Base-by-base conservation (phyloP, 1,140 invertebrate genomes). In the Neodiprion pinetum region DNA sequence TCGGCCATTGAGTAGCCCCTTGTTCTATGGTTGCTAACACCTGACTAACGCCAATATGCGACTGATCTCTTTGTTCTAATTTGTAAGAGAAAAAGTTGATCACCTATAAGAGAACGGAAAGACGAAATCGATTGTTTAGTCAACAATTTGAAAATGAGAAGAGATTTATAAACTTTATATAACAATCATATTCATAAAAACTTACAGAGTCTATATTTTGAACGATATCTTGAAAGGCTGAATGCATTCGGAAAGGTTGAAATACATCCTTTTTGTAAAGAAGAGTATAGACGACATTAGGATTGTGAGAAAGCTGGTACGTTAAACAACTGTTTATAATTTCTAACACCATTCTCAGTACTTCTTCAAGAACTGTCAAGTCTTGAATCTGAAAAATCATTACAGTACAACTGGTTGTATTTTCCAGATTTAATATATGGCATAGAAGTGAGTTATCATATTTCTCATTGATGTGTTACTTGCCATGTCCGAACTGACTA, bases 201-300 rank as follows among this genome's bases (percentile, higher is more conserved):
- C 86, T 90, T 86, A 99, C 96, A 86, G 96, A 95, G 83, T 98
- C 96, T 79, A 99, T 96, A 85, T 99, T 99, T 85, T 98, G 95
- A 73, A 99, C 94, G 61, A 99, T 95, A 85, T 99, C 97, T 84
- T 98, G 96, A 87, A 98, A 98, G 72, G 95, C 94, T 21, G 95
- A 92, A 89, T 99, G 96, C 72, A 92, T 92, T 79, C 94, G 91
- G 84, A 97, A 97, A 11, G 94, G 91, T 80, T 95, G 93, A 88
- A 99, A 99, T 66, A 98, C 92, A 74, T 97, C 93, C 78, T 94
- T 92, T 83, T 99, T 98, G 86, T 99, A 99, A 1, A 99, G 90
- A 72, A 99, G 89, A 1, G 97, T 96, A 85, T 99, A 99, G 53
- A 99, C 93, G 75, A 99, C 90, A 90, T 99, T 97, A 9, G 96